Conservation (phyloP, 1,140 invertebrate genomes). For the Tetramorium parvispinum region DNA sequence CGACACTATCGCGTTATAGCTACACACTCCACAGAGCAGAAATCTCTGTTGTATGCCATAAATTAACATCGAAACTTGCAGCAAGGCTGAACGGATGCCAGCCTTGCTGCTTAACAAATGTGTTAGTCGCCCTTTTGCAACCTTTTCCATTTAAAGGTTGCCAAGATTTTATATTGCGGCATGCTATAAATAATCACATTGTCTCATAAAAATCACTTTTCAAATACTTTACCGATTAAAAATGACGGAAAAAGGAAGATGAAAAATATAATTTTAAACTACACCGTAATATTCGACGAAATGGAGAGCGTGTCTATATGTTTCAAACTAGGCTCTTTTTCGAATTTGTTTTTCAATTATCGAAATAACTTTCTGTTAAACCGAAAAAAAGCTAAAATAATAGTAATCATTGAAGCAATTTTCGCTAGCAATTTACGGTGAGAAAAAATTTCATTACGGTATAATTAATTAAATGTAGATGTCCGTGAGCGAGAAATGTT, state of each 20-base stretch:
- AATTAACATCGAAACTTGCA: constrained; percentile 56
- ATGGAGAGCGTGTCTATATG: background rate
- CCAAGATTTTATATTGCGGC: constrained; percentile 39
- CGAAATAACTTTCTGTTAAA: background rate
- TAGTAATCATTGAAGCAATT: background rate
- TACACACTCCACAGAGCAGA: constrained; percentile 12
- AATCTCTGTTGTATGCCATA: constrained; percentile 27
- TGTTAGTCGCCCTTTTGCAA: constrained; percentile 51
- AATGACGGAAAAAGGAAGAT: background rate
- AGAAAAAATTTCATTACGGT: background rate
- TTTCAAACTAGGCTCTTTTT: background rate
- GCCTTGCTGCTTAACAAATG: constrained; percentile 43
- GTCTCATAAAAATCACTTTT: constrained; percentile 14
- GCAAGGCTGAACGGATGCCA: constrained; percentile 45
- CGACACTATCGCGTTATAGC: constrained; percentile 18
- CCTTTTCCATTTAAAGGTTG: constrained; percentile 62
- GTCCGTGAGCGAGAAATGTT: background rate
- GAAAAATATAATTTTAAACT: background rate
- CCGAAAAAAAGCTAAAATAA: background rate
- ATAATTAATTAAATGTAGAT: background rate
- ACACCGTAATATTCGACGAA: background rate
- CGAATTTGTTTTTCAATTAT: background rate
- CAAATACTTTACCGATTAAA: background rate
- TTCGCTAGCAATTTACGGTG: background rate
- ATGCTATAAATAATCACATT: constrained; percentile 36